phyloP scores from a whole-genome alignment of 2,113 vertebrate genomes.

The Datnioides undecimradiatus region DNA sequence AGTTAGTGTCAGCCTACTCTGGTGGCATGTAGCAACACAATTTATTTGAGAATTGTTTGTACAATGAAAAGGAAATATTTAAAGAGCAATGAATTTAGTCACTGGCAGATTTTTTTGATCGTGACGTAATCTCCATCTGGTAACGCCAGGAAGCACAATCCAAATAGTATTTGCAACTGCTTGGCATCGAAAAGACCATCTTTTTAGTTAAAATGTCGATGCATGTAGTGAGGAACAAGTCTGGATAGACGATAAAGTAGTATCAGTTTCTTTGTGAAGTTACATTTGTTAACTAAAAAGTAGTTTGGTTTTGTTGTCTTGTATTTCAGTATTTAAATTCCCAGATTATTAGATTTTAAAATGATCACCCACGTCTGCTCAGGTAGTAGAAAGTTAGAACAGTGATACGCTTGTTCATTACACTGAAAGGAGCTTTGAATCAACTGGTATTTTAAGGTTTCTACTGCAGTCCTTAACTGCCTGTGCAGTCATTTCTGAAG shows the following conservation, averaged over 20 bases:
- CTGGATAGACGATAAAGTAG: neutral
- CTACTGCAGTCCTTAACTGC: slow-evolving; percentile 82
- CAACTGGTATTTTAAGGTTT: neutral
- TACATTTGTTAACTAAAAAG: neutral
- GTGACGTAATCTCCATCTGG: neutral
- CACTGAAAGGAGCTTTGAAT: too few relatives aligned
- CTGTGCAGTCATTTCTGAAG: slow-evolving; percentile 95
- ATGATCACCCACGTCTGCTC: neutral
- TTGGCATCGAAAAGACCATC: slow-evolving; percentile 2
- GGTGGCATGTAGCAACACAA: neutral
- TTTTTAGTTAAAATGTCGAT: neutral
- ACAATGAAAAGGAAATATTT: slow-evolving; percentile 6
- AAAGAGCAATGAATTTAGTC: neutral
- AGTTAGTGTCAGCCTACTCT: neutral
- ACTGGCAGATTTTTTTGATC: neutral
- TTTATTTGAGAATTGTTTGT: neutral
- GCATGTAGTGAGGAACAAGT: slow-evolving; percentile 5
- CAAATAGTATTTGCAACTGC: neutral
- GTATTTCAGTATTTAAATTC: too few relatives aligned
- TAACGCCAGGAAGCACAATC: neutral
- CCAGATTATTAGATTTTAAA: neutral
- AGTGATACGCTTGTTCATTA: too few relatives aligned
- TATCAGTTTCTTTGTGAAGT: too few relatives aligned
- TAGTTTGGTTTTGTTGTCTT: neutral
- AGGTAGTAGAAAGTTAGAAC: neutral